Conservation (phyloP, 1,140 invertebrate species). For the Cryptotermes secundus region DNA sequence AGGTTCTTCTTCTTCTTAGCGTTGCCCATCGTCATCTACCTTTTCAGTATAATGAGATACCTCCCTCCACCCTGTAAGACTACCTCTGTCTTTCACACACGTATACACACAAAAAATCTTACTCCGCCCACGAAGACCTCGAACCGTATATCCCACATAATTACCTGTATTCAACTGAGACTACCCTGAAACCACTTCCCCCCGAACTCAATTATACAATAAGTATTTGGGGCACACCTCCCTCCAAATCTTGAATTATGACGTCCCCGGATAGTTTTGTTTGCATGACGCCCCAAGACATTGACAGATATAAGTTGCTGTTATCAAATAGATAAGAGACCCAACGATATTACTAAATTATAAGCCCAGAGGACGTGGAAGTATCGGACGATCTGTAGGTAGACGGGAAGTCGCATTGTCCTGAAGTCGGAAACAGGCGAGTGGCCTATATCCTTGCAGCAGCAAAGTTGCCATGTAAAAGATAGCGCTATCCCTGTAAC, state of each 20-base stretch:
- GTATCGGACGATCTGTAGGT: no score
- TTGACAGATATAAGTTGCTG: no score
- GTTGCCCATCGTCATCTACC: not conserved
- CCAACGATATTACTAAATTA: no score
- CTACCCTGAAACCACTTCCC: not conserved
- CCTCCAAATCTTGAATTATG: not conserved
- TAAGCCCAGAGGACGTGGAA: no score
- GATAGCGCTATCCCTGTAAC: no score
- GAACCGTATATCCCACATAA: not conserved
- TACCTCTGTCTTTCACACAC: not conserved
- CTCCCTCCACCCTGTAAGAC: not conserved
- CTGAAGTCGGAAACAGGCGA: no score
- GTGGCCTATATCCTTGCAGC: no score
- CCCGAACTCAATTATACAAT: not conserved
- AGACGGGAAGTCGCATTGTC: no score
- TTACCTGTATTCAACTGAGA: not conserved
- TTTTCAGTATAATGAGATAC: not conserved
- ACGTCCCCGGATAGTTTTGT: no score
- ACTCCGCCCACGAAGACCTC: not conserved
- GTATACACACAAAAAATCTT: not conserved
- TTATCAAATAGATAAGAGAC: no score
- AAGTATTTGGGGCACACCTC: not conserved
- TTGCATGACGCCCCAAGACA: no score
- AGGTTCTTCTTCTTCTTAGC: not conserved
- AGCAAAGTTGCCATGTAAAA: no score